Evolutionary conservation across 2,113 vertebrate genomes (phyloP), one percentile per base, ranked within the genome.

Genomic region (Lagopus muta): DNA sequence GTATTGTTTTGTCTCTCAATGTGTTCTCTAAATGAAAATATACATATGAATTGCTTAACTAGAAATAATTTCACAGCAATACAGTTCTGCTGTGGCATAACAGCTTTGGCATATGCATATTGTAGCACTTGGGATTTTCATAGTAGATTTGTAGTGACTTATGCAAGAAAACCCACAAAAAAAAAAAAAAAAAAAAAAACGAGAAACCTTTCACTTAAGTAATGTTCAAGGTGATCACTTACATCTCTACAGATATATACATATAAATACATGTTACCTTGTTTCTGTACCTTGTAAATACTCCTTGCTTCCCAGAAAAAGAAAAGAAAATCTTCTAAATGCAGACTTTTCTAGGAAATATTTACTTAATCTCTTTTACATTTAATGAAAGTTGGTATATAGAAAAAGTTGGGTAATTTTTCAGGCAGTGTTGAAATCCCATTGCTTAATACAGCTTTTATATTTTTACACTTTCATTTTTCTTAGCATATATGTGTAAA

Each of bases 391-490:
- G 60, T 13, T 58, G 11, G 6, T 16, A 28, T 61, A 15, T 55
- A 36, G 40, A 91, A 93, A 92, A 54, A 16, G 5, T 71, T 57
- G 73, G 27, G 14, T 19, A 74, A 70, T 10, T 61, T 92, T 92
- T 90, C 43, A 45, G 34, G 71, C 34, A 71, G 24, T 11, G 40
- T 14, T 71, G 24, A 77, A 86, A 82, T 45, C 21, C 30, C 22
- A 47, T 14, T 80, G 87, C 5, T 88, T 50, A 89, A 69, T 88
- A 48, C 6, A 32, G 40, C 9, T 85, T 89, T 93, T 85, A 32
- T 58, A 77, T 52, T 47, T 86, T 52, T 83, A 70, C 20, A 48
- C 38, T 93, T 88, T 88, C 66, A 86, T 94, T 92, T 95, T 81
- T 21, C 6, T 8, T 72, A 21, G 5, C 16, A 75, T 18, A 6